Evolutionary conservation across 2,797 vertebrate genomes (phyloP), one percentile per base, ranked within the genome.

Genomic region (Luscinia luscinia): DNA sequence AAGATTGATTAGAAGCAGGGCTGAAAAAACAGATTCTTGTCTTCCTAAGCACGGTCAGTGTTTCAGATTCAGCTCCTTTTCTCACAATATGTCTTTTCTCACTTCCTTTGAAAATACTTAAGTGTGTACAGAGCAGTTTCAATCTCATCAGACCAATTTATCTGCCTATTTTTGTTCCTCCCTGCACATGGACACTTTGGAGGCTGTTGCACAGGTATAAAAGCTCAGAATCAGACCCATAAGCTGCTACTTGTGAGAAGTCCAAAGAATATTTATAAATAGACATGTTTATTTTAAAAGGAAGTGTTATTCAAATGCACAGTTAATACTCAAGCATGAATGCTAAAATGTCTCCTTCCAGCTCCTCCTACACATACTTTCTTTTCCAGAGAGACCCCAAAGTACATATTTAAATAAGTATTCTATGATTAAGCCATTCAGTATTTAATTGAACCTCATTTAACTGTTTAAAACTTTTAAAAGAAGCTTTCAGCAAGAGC

Each of bases 401-500:
- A 73, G 55, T 81, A 83, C 46, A 34, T 79, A 84, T 95, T 95
- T 84, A 84, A 84, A 73, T 87, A 89, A 86, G 78, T 85, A 58
- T 90, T 97, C 97, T 87, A 66, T 95, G 89, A 92, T 34, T 3
- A 12, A 93, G 68, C 80, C 24, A 48, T 86, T 86, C 86, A 80
- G 51, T 79, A 78, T 94, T 96, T 93, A 95, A 95, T 59, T 87
- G 81, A 93, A 91, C 82, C 59, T 84, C 89, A 82, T 86, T 96
- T 95, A 93, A 89, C 77, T 90, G 63, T 84, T 94, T 94, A 90
- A 93, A 95, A 92, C 66, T 95, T 96, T 73, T 41, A 90, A 94
- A 94, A 90, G n/a, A 86, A 78, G 64, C 69, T 90, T 87, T 87
- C 73, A n/a, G 59, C 64, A 74, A 77, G 73, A 77, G 38, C 78